Evolutionary conservation across 2,113 vertebrate species (phyloP).

Genomic region (Alligator sinensis): DNA sequence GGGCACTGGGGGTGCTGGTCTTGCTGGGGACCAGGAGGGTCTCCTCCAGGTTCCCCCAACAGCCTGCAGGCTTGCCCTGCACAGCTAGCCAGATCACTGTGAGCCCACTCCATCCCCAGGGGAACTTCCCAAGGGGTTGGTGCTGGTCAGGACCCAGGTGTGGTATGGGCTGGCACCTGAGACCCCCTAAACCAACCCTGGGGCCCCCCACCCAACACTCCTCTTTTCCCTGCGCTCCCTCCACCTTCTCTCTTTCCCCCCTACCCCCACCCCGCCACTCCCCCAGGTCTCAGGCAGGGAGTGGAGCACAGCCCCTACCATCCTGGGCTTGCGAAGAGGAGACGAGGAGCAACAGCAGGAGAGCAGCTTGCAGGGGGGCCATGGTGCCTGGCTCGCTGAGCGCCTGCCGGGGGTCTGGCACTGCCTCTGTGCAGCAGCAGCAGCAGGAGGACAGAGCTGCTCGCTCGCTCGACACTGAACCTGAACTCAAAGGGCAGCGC

Average conservation of each 20-base stretch:
- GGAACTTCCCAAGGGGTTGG: too few relatives aligned
- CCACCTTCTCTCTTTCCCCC: background rate
- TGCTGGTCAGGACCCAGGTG: too few relatives aligned
- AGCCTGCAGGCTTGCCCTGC: too few relatives aligned
- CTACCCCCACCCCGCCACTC: background rate
- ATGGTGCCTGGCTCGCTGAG: slow-evolving; percentile 7
- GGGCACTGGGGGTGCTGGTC: too few relatives aligned
- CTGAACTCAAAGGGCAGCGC: background rate
- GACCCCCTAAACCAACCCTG: too few relatives aligned
- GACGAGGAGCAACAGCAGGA: slow-evolving; percentile 19
- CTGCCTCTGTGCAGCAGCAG: background rate
- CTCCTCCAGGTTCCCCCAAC: too few relatives aligned
- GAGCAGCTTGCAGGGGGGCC: slow-evolving; percentile 1
- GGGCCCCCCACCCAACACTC: background rate
- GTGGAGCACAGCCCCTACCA: slow-evolving; percentile 43
- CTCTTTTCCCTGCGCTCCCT: background rate
- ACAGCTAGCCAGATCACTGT: too few relatives aligned
- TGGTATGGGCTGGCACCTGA: too few relatives aligned
- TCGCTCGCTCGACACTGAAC: background rate
- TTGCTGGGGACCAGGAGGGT: too few relatives aligned
- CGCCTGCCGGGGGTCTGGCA: background rate
- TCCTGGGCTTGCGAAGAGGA: slow-evolving; percentile 51
- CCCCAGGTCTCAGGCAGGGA: background rate
- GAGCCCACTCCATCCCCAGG: too few relatives aligned
- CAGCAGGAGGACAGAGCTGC: background rate